Conservation (phyloP, 2,113 vertebrate species). For the Tenrec ecaudatus region DNA sequence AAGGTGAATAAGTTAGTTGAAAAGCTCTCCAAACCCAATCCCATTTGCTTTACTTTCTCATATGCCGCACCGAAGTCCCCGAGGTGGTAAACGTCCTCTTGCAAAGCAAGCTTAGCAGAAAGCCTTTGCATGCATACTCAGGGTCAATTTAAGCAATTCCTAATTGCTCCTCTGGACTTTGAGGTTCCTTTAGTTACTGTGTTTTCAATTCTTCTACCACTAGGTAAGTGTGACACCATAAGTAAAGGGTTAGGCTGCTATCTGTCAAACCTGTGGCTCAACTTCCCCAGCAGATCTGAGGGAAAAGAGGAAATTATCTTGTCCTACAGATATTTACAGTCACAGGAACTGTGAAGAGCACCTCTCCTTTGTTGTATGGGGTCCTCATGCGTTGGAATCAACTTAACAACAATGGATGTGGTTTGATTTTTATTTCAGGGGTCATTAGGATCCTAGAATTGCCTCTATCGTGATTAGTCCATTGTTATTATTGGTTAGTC, state of each 20-base stretch:
- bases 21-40: constrained; percentile 60
- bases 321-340: too few species aligned
- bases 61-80: neutral
- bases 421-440: neutral
- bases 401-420: too few species aligned
- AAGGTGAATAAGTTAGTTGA: constrained; percentile 57
- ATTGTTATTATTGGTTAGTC: neutral
- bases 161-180: neutral
- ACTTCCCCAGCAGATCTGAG: too few species aligned
- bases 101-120: neutral
- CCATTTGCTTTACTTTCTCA: constrained; percentile 34
- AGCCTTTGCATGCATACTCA: neutral
- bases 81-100: neutral
- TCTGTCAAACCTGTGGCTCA: too few species aligned
- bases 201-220: neutral
- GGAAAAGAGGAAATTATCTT: too few species aligned
- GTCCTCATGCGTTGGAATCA: too few species aligned
- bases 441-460: neutral
- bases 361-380: too few species aligned
- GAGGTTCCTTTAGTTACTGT: neutral
- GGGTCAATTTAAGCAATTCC: neutral
- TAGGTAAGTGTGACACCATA: neutral
- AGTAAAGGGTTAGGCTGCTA: too few species aligned
- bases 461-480: neutral
- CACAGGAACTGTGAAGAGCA: too few species aligned